Base-by-base conservation (phyloP, 2,113 vertebrate genomes). In the Tauraco erythrolophus region DNA sequence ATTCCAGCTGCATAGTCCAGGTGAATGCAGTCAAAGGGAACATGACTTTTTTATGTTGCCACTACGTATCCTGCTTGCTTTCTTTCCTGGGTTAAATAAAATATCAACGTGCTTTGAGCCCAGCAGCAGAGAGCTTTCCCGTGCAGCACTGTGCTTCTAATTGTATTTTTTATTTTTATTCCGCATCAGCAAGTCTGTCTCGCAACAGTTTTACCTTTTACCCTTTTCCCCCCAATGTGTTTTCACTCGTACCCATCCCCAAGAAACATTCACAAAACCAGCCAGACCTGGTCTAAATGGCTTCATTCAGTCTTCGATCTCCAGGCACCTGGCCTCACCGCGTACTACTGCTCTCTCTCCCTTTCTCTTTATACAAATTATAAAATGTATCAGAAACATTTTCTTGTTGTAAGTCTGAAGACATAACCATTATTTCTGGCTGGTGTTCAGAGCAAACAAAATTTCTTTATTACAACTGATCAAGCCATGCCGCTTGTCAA, bases 191-290 rank as follows among this genome's bases (percentile, higher is more conserved):
- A 50, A 8, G 14, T 5, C 62, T 51, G 27, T 57, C 71, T 85
- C 13, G 1, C 27, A 19, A 3, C 37, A 19, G 11, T 28, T 83
- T 88, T 60, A 10, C 50, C 31, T 60, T 50, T 35, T n/a, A 8
- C 65, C 45, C 0, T 31, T 79, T 70, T 24, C 12, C 1, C 14
- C 14, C 27, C 43, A 28, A 0, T 25, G n/a, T 10, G 21, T 41
- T 76, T 58, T 7, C 66, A 6, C 23, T 60, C 23, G 1, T 27
- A 8, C 7, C 46, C n/a, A 0, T 13, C 54, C 30, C 48, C 13
- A 2, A 6, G 69, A 14, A 30, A 41, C 2, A 4, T 24, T 64
- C 9, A 0, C 18, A 21, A 2, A 3, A 27, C 0, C 7, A 27
- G 41, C 19, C 62, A n/a, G 75, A 5, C 30, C 56, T 7, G 7